Base-by-base conservation (phyloP, 2,113 vertebrate genomes). In the Dasyprocta punctata region DNA sequence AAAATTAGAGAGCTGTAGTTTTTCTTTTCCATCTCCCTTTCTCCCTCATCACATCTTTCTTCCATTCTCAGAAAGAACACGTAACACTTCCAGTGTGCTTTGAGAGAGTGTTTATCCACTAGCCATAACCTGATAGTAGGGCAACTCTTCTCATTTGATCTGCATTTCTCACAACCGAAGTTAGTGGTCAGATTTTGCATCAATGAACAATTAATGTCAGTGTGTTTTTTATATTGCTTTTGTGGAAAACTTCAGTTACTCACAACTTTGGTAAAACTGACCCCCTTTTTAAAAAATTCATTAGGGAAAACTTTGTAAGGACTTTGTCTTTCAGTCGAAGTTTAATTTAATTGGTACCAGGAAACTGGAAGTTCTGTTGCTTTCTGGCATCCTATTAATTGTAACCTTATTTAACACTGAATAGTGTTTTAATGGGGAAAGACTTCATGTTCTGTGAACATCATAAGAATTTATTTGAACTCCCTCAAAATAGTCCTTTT, bases 361-460 rank as follows among this genome's bases (percentile, higher is more conserved):
- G 96, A 98, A 96, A 93, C 97, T 98, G 97, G 96, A 98, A 97
- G 92, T 87, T 94, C 98, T 97, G 89, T 96, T 97, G 91, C 65
- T 98, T 98, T 97, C 97, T 98, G 98, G 98, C 97, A 97, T 97
- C 95, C 97, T 94, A 4, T 98, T 98, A 98, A 98, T 96, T 95
- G 91, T 44, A 92, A 93, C 97, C 95, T 98, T 98, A 97, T 96
- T 97, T 93, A 30, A 6, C 33, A 2, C 85, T 94, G 73, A 47
- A 49, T 78, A 81, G 95, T 96, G 96, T 97, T 97, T 97, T 96
- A 61, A 96, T 61, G 85, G 96, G 97, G 97, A 97, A 92, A 97
- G 95, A 97, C 98, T 96, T 73, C 56, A 75, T 97, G 98, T 98
- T 98, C 97, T 95, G 80, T 92, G 93, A 95, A 88, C 94, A 49